A percentile compares a stretch with the other conserved stretches of the same genome.
These are phyloP conservation scores for Torymus auratus DNA, from an alignment of 2,888 invertebrate species.

Conservation along the genomic window DNA sequence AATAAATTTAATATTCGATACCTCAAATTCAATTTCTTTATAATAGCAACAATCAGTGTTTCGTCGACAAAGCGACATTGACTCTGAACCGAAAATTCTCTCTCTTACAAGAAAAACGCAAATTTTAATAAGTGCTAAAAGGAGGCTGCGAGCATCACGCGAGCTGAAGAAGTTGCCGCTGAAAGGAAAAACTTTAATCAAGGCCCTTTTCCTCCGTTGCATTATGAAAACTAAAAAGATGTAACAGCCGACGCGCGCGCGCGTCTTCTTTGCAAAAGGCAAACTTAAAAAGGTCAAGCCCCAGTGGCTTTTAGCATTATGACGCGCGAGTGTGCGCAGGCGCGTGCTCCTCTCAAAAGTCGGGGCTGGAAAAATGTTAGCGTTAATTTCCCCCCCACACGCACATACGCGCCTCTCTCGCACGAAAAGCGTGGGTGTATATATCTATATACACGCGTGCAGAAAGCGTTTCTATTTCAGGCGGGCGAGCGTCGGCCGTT, in stretches of 20 bases:
- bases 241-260: slow-evolving; percentile 12
- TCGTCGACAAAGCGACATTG: too few relatives aligned
- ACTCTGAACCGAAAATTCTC: too few relatives aligned
- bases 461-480: slow-evolving; percentile 17
- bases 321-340: neutral
- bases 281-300: slow-evolving; percentile 44
- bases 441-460: neutral
- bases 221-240: slow-evolving; percentile 38
- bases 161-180: too few relatives aligned
- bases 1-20: neutral
- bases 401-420: neutral
- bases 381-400: slow-evolving; percentile 11
- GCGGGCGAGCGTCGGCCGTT: neutral
- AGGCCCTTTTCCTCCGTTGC: neutral
- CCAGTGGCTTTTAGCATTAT: slow-evolving; percentile 43
- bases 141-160: too few relatives aligned
- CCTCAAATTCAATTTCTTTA: neutral
- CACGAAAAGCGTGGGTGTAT: neutral
- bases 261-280: slow-evolving; percentile 20
- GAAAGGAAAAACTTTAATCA: slow-evolving; percentile 43
- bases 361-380: slow-evolving; percentile 23
- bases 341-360: too few relatives aligned
- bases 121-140: too few relatives aligned
- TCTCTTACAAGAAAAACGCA: too few relatives aligned
- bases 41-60: neutral